Evolutionary conservation across 1,140 invertebrate species (phyloP).

Genomic region (Drosophila virilis): DNA sequence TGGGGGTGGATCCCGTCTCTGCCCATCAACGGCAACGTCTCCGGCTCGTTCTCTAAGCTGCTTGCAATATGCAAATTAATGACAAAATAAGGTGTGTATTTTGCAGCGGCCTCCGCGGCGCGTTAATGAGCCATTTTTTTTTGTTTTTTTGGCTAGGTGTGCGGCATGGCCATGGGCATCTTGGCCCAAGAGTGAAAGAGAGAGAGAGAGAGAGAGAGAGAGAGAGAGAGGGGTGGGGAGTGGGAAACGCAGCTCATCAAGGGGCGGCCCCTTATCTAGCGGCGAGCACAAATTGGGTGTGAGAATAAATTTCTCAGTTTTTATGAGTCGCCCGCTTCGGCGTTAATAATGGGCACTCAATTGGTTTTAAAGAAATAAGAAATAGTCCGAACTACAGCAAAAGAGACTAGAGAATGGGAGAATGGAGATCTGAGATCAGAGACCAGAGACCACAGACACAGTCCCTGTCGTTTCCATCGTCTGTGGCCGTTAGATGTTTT

Average conservation of each 20-base stretch:
- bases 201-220: too few relatives aligned
- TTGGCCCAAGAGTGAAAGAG: too few relatives aligned
- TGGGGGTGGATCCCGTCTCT: slow-evolving; percentile 27
- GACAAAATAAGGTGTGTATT: slow-evolving; percentile 82
- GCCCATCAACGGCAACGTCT: slow-evolving; percentile 6
- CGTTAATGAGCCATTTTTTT: slow-evolving; percentile 64
- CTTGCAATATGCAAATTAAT: slow-evolving; percentile 76
- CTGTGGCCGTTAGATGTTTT: slow-evolving; percentile 70
- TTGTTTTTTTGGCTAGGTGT: slow-evolving; percentile 2
- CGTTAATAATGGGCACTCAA: slow-evolving; percentile 76
- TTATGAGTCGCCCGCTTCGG: slow-evolving; percentile 65
- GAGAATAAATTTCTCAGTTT: slow-evolving; percentile 80
- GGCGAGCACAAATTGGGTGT: slow-evolving; percentile 74
- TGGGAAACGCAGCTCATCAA: slow-evolving; percentile 30
- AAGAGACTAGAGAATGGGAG: neutral
- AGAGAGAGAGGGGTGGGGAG: neutral
- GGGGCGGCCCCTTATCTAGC: slow-evolving; percentile 52
- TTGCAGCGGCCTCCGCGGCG: slow-evolving; percentile 63
- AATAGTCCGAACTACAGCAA: slow-evolving; percentile 24
- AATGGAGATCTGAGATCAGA: slow-evolving; percentile 18
- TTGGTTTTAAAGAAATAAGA: slow-evolving; percentile 48
- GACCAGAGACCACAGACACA: slow-evolving; percentile 22
- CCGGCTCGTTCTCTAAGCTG: slow-evolving; percentile 11
- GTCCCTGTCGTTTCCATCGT: slow-evolving; percentile 7
- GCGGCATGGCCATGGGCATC: neutral